Base-by-base conservation (phyloP, 1,140 invertebrate genomes). In the Monomorium pharaonis region DNA sequence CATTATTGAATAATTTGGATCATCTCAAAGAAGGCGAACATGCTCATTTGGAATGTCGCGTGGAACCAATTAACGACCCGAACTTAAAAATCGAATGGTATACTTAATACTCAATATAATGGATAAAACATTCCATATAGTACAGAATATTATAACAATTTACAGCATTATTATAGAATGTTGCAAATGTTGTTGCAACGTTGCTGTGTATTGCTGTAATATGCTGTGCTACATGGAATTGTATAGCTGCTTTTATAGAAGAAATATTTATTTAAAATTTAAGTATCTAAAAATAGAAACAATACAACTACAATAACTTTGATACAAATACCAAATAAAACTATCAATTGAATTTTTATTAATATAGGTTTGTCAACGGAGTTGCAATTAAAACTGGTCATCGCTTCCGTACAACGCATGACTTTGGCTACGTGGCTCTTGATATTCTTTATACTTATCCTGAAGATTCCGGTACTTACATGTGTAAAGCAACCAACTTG, bases 11-110 rank as follows among this genome's bases (percentile, higher is more conserved):
- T 86, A 98, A 97, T 92, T 95, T 98, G 75, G 98, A 98, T 92
- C 97, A 98, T 93, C 93, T 98, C 14, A 98, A 98, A 94, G 98
- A 99, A 96, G 98, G 98, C 65, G 98, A 99, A 92, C 98, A 98
- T 86, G 98, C 98, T 87, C 99, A 99, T 95, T 96, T 99, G 87
- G 99, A 99, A 96, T 99, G 98, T 92, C 97, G 98, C 78, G 97
- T 99, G 21, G 98, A 99, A 92, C 99, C 99, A 14, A 98, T 99
- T 86, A 99, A 99, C 92, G 99, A 99, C 95, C 97, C 99, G 2
- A 98, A 98, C 89, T 96, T 99, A 90, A 98, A 97, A 94, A 98
- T 99, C 76, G 98, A 99, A 95, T 99, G 99, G 99, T 99, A 97
- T 95, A 97, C 84, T 70, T 51, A 74, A 67, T 16, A 67, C 24